A percentile compares a stretch with the other conserved stretches of the same genome.
Conservation (phyloP, 2,797 vertebrate species). For the Vultur gryphus region DNA sequence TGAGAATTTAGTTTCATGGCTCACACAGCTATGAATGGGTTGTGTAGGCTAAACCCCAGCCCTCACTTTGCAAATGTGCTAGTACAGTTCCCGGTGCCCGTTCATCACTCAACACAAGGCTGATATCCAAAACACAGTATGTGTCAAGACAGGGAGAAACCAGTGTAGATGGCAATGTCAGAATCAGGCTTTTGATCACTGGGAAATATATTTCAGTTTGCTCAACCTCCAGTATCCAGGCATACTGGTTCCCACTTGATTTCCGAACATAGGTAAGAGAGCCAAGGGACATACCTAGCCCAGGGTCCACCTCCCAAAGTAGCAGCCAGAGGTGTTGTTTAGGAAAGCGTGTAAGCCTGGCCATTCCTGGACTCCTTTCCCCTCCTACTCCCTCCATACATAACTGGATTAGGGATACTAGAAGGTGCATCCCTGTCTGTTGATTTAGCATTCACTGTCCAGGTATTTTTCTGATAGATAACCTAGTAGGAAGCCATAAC, state of each 20-base stretch:
- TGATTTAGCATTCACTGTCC: background rate
- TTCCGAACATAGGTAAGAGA: background rate
- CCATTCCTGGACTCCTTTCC: background rate
- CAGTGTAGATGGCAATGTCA: background rate
- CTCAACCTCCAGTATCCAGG: background rate
- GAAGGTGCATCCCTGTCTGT: background rate
- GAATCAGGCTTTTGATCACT: background rate
- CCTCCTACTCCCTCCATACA: background rate
- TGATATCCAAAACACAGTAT: background rate
- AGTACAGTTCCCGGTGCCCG: background rate
- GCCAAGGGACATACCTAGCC: accelerated
- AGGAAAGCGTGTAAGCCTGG: background rate
- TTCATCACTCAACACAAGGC: background rate
- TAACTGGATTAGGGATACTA: background rate
- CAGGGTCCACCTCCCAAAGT: background rate
- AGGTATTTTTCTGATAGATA: background rate
- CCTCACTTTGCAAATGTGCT: background rate
- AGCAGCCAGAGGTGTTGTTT: background rate
- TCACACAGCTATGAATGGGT: background rate
- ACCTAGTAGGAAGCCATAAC: background rate
- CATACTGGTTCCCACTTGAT: accelerated
- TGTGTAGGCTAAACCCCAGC: background rate
- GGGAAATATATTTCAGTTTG: background rate
- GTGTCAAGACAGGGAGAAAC: background rate
- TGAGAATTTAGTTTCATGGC: background rate